These are phyloP conservation scores for Variabilichromis moorii DNA, from an alignment of 2,113 vertebrate genomes.

Conservation along the genomic window DNA sequence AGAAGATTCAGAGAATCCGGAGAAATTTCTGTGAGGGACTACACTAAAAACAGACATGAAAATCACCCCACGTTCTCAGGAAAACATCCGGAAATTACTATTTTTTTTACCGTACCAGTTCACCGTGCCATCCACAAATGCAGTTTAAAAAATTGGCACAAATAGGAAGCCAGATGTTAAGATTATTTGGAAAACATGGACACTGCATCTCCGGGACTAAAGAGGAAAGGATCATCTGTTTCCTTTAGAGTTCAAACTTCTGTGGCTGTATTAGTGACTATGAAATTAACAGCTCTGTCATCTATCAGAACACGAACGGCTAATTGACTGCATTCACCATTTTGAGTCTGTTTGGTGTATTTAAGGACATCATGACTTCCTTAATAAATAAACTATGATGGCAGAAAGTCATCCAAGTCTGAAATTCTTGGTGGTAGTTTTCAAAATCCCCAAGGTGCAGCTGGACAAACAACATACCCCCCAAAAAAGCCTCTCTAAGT, in stretches of 20 bases:
- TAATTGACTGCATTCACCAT: neutral
- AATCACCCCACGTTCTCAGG: neutral
- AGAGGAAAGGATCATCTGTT: neutral
- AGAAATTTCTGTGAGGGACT: neutral
- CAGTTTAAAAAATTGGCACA: neutral
- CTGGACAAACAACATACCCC: neutral
- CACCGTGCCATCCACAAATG: neutral
- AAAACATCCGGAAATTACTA: neutral
- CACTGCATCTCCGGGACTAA: neutral
- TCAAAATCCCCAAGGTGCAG: neutral
- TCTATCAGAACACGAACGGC: neutral
- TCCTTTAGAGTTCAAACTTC: neutral
- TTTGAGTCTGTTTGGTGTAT: neutral
- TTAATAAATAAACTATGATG: neutral
- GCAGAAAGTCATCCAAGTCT: neutral
- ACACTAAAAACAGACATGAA: neutral
- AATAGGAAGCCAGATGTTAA: neutral
- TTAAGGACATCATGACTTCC: neutral
- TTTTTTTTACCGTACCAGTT: neutral
- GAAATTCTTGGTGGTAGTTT: neutral
- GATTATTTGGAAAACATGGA: neutral
- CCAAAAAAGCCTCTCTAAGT: neutral
- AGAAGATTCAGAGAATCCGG: neutral
- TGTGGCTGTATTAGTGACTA: neutral
- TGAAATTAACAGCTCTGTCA: neutral